phyloP scores from a whole-genome alignment of 2,888 invertebrate genomes.

The Acleris emargana region DNA sequence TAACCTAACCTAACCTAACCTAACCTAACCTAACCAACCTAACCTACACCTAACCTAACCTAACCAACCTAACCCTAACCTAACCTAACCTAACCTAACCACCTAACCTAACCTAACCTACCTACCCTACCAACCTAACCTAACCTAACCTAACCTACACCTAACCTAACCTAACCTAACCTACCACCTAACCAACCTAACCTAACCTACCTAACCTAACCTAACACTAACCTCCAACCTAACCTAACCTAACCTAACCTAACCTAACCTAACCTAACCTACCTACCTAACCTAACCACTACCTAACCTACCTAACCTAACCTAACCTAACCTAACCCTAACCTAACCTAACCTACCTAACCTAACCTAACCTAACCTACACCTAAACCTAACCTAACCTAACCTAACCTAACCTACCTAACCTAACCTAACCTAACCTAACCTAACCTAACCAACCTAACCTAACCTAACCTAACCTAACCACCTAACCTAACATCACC shows the following conservation, averaged over 20 bases:
- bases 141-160: constrained; percentile 35
- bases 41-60: background rate
- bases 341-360: constrained; percentile 9
- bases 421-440: constrained; percentile 6
- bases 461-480: constrained; percentile 12
- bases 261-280: constrained; percentile 10
- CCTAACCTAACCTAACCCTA: constrained; percentile 12
- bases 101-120: constrained; percentile 12
- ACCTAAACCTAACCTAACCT: constrained; percentile 9
- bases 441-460: constrained; percentile 10
- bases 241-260: constrained; percentile 7
- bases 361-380: constrained; percentile 11
- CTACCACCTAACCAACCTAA: constrained; percentile 14
- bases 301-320: constrained; percentile 6
- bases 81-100: background rate
- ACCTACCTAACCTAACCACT: constrained; percentile 7
- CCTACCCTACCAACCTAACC: background rate
- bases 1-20: constrained; percentile 37
- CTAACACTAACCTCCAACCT: constrained; percentile 2
- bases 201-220: constrained; percentile 10
- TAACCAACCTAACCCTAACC: constrained; percentile 18
- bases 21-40: constrained; percentile 25
- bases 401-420: constrained; percentile 9
- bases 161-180: constrained; percentile 39
- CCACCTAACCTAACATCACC: too few species aligned